Evolutionary conservation across 92 coral and sea anemone genomes (phyloP), one percentile per base, ranked within the genome.

Genomic region (Metridium senile): DNA sequence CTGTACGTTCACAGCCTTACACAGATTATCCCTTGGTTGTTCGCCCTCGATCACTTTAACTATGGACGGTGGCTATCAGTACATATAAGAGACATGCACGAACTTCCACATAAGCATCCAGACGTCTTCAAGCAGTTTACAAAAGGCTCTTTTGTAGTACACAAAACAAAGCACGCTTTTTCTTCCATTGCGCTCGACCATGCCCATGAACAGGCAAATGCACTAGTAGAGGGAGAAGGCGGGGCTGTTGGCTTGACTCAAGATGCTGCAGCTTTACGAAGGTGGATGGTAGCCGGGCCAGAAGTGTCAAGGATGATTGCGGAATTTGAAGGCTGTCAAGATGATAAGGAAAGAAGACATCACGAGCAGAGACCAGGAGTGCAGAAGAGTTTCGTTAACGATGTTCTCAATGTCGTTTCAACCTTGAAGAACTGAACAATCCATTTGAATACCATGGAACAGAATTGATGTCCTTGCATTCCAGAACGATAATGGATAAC

Each of bases 171-270:
- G 70, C 74, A 66, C 32, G 74, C 81, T 39, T 85, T 85, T 62
- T 84, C 89, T 54, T 21, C 82, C 73, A 80, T 84, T 58, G 86
- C 93, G 46, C 61, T 88, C 35, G 93, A 85, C 58, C 88, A 89
- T 57, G 88, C 88, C 56, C 90, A 85, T 72, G 83, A 89, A 81
- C 93, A 82, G 80, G 83, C 58, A 47, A 88, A 80, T 80, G 84
- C 86, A 54, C 47, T 80, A 33, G 86, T 88, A n/a, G 84, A 84
- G 74, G 88, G 86, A 27, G 79, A 74, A 47, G 93, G 86, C 61
- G 88, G 81, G 6, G 81, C 81, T 53, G 81, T 63, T 26, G 86
- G 86, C 31, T 68, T 82, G 64, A 82, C 86, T 11, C 74, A 82
- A 34, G 67, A 56, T 53, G 74, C 86, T 0, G 66, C 59, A n/a